phyloP scores from a whole-genome alignment of 2,113 vertebrate genomes.

The Spermophilus dauricus region DNA sequence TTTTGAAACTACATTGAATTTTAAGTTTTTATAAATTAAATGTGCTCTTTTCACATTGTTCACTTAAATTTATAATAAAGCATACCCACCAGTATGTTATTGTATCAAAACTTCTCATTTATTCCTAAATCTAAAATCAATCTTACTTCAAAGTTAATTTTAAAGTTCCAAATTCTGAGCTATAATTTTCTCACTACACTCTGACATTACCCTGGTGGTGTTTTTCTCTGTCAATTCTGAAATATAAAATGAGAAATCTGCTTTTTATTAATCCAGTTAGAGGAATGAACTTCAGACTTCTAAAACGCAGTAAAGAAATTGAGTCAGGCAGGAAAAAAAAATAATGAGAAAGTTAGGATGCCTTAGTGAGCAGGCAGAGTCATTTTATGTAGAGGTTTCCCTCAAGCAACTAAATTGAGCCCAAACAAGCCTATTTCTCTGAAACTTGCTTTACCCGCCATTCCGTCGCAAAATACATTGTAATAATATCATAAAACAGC shows the following conservation, averaged over 20 bases:
- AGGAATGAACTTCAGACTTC: slow-evolving; percentile 82
- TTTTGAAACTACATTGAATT: slow-evolving; percentile 27
- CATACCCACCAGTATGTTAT: not conserved
- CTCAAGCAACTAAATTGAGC: slow-evolving; percentile 89
- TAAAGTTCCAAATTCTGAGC: slow-evolving; percentile 28
- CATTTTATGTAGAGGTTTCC: slow-evolving; percentile 87
- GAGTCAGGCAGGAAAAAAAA: slow-evolving; percentile 85
- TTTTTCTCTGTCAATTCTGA: slow-evolving; percentile 71
- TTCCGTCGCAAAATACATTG: slow-evolving; percentile 86
- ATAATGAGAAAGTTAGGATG: slow-evolving; percentile 88
- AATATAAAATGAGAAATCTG: slow-evolving; percentile 73
- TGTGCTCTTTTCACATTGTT: not conserved
- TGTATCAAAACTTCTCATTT: slow-evolving; percentile 3
- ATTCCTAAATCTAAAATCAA: slow-evolving; percentile 26
- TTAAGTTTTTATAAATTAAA: slow-evolving; percentile 35
- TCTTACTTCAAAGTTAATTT: slow-evolving; percentile 65
- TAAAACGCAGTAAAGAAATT: slow-evolving; percentile 82
- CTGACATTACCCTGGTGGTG: slow-evolving; percentile 28
- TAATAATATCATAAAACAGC: slow-evolving; percentile 90
- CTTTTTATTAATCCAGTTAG: slow-evolving; percentile 84
- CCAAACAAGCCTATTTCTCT: slow-evolving; percentile 89
- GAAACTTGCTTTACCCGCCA: slow-evolving; percentile 86
- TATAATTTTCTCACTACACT: slow-evolving; percentile 60
- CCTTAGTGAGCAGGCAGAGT: slow-evolving; percentile 86
- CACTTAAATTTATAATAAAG: slow-evolving; percentile 16